Evolutionary conservation across 2,888 invertebrate species (phyloP).

Genomic region (Drosophila prostipennis): DNA sequence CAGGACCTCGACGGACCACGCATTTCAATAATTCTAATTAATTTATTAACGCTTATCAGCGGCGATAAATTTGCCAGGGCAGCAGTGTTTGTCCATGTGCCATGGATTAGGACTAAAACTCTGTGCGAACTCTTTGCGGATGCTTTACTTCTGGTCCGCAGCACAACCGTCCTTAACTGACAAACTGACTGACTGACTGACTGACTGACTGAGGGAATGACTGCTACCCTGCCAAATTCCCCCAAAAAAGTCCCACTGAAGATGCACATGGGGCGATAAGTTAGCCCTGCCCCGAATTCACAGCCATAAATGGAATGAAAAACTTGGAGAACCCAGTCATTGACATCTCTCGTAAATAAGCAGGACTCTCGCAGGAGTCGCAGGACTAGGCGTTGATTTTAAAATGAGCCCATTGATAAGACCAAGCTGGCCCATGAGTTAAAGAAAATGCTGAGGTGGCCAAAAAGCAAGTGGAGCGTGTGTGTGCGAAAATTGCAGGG

Average conservation of each 20-base stretch:
- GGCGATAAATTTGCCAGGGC: conserved; percentile 78
- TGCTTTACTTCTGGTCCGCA: conserved; percentile 26
- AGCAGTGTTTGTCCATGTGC: conserved; percentile 24
- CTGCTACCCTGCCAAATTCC: conserved; percentile 13
- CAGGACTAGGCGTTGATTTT: conserved; percentile 68
- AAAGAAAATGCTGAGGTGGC: conserved; percentile 71
- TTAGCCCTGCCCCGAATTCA: conserved; percentile 51
- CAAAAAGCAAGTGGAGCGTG: conserved; percentile 20
- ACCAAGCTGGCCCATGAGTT: conserved; percentile 18
- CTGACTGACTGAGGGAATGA: conserved; percentile 18
- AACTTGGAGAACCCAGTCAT: conserved; percentile 52
- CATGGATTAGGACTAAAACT: conserved; percentile 27
- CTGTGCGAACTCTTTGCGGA: conserved; percentile 48
- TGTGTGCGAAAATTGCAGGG: no score
- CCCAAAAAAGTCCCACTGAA: conserved; percentile 42
- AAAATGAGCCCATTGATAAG: conserved; percentile 73
- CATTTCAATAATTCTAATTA: conserved; percentile 85
- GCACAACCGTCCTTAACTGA: conserved; percentile 17
- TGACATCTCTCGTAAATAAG: conserved; percentile 66
- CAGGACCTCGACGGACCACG: conserved; percentile 47
- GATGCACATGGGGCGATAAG: conserved; percentile 67
- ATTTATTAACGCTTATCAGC: conserved; percentile 84
- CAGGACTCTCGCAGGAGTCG: conserved; percentile 39
- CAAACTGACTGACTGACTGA: conserved; percentile 24
- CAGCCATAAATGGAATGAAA: conserved; percentile 74